phyloP scores from a whole-genome alignment of 2,113 vertebrate genomes.

The Myanophis thanlyinensis region DNA sequence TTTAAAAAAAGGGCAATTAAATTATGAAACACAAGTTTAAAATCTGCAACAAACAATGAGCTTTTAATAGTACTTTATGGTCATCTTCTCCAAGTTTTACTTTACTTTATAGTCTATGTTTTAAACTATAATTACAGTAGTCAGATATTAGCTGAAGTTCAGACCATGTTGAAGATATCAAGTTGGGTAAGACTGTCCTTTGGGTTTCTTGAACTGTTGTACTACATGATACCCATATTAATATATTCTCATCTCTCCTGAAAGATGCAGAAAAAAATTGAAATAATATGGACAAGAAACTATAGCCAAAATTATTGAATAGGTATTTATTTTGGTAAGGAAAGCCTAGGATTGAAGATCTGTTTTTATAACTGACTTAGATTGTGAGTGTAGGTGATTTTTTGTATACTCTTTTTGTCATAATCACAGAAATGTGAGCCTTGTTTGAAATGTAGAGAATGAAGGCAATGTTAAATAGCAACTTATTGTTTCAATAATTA shows the following conservation, averaged over 20 bases:
- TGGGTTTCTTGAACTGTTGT: background rate
- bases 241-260: conserved; percentile 23
- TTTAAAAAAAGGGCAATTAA: conserved; percentile 9
- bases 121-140: background rate
- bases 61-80: background rate
- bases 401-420: background rate
- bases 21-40: conserved; percentile 12
- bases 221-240: conserved; percentile 2
- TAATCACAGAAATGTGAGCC: background rate
- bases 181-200: background rate
- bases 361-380: background rate
- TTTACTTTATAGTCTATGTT: background rate
- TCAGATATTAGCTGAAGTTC: background rate
- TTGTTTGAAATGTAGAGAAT: conserved; percentile 1
- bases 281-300: background rate
- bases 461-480: conserved; percentile 21
- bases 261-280: conserved; percentile 15
- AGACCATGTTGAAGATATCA: background rate
- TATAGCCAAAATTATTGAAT: background rate
- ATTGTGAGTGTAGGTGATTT: background rate
- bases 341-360: background rate
- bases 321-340: background rate
- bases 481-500: conserved; percentile 31
- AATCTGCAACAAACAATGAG: background rate
- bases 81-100: background rate